Evolutionary conservation across 2,888 invertebrate species (phyloP).

Genomic region (Aradus depressus): DNA sequence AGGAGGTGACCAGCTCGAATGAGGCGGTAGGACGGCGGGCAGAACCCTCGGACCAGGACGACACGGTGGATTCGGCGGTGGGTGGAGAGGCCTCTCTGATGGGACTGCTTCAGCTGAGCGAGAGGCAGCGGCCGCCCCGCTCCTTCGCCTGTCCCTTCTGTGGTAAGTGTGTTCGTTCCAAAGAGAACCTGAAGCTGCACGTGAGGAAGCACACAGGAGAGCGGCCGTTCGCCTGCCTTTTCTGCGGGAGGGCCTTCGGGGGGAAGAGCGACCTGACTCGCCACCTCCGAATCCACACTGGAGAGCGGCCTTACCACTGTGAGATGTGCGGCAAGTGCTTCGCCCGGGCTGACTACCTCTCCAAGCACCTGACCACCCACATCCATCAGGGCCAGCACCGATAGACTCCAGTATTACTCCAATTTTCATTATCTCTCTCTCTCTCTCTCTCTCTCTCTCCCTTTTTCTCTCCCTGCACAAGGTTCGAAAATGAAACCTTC

Average conservation of each 20-base stretch:
- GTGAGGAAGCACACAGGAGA: constrained; percentile 79
- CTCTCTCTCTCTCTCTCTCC: constrained; percentile 14
- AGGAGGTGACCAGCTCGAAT: constrained; percentile 29
- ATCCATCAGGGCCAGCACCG: constrained; percentile 45
- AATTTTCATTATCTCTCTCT: constrained; percentile 9
- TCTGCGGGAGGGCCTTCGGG: constrained; percentile 79
- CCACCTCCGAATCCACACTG: constrained; percentile 77
- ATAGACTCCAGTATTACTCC: constrained; percentile 13
- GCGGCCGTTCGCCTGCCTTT: constrained; percentile 80
- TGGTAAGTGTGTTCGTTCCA: constrained; percentile 78
- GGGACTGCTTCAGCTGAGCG: constrained; percentile 52
- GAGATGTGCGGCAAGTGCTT: constrained; percentile 88
- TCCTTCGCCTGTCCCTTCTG: constrained; percentile 81
- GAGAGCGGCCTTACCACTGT: constrained; percentile 81
- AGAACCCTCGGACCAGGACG: constrained; percentile 52
- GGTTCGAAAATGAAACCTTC: constrained; percentile 11
- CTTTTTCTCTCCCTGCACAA: constrained; percentile 6
- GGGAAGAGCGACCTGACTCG: constrained; percentile 80
- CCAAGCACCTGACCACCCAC: constrained; percentile 83
- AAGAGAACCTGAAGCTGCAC: constrained; percentile 77
- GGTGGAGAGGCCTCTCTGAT: constrained; percentile 40
- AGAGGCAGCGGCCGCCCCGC: constrained; percentile 51
- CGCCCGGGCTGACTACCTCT: constrained; percentile 78
- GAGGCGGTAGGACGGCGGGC: constrained; percentile 36
- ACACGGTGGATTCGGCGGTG: constrained; percentile 55